Evolutionary conservation across 1,140 invertebrate species (phyloP), one percentile per base, ranked within the genome.

Genomic region (Pectinophora gossypiella): DNA sequence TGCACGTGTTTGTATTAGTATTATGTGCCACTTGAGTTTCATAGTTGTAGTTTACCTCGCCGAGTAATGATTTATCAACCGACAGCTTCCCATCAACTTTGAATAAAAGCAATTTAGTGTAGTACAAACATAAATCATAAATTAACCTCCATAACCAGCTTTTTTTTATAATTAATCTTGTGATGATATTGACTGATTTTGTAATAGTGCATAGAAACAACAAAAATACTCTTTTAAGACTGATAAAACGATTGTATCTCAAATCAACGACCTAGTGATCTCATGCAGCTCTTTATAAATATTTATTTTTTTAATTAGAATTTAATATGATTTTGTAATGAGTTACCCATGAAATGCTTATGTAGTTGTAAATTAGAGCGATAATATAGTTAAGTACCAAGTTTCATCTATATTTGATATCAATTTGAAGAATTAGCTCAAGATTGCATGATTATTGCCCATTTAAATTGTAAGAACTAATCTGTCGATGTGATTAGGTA

Each of bases 201-300:
- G 1, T 40, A 40, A 40, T 18, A 40, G 36, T 15, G 13, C 27
- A 9, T 18, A 40, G 16, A 6, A 40, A 6, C 5, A 40, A 40
- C n/a, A 15, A 40, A 40, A 3, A 40, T 40, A 40, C 36, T 40
- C 16, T 40, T n/a, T n/a, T 40, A 40, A 40, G 36, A 40, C 36
- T 40, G 36, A 40, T 40, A 15, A 15, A 15, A n/a, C 12, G 16
- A 40, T 40, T 15, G n/a, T 40, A 40, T 40, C 36, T 40, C 36
- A 40, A 40, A 40, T 40, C 13, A 13, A 40, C 16, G n/a, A 32
- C 7, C 36, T 15, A 10, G 36, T 40, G 36, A 40, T 40, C 36
- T 40, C 36, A 40, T 40, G 36, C 36, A 40, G 36, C 36, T 40
- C n/a, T 40, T 40, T 40, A 16, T 40, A 40, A 15, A 40, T 32